A percentile compares a stretch with the other conserved stretches of the same genome.
These are phyloP conservation scores for Torymus auratus DNA, from an alignment of 2,888 invertebrate species.

Conservation along the genomic window DNA sequence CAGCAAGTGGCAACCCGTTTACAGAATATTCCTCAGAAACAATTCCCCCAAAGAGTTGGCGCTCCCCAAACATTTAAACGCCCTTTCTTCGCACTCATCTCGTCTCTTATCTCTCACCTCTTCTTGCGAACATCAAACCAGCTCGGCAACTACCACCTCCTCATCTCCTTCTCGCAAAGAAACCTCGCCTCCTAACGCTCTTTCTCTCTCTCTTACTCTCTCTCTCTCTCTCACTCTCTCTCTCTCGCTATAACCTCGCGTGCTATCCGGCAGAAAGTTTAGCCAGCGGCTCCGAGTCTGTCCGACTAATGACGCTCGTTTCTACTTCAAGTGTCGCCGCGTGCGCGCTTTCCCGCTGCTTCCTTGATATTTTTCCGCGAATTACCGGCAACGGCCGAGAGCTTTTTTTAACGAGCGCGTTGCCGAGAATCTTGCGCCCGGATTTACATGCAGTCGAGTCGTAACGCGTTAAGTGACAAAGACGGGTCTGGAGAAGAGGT, in stretches of 20 bases:
- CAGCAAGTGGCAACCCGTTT: too few species aligned
- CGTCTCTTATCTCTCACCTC: too few species aligned
- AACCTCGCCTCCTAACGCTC: neutral
- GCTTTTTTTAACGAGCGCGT: slow-evolving; percentile 52
- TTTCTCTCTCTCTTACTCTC: too few species aligned
- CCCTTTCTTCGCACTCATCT: too few species aligned
- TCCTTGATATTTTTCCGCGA: slow-evolving; percentile 43
- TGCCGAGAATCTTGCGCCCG: slow-evolving; percentile 13
- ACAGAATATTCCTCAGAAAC: too few species aligned
- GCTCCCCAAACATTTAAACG: too few species aligned
- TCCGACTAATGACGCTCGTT: slow-evolving; percentile 58
- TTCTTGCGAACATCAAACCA: too few species aligned
- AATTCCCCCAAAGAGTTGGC: neutral
- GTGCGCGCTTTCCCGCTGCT: neutral
- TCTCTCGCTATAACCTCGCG: too few species aligned
- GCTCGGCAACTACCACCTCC: neutral
- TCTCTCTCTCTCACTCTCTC: too few species aligned
- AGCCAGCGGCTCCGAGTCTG: slow-evolving; percentile 18
- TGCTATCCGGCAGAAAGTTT: slow-evolving; percentile 29
- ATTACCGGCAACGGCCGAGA: slow-evolving; percentile 40
- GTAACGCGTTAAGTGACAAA: neutral
- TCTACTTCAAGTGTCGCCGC: slow-evolving; percentile 55
- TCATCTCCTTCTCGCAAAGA: slow-evolving; percentile 1
- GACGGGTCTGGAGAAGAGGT: too few species aligned
- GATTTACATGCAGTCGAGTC: neutral